Conservation (phyloP, 1,140 invertebrate genomes). For the Pseudomyrmex concolor region DNA sequence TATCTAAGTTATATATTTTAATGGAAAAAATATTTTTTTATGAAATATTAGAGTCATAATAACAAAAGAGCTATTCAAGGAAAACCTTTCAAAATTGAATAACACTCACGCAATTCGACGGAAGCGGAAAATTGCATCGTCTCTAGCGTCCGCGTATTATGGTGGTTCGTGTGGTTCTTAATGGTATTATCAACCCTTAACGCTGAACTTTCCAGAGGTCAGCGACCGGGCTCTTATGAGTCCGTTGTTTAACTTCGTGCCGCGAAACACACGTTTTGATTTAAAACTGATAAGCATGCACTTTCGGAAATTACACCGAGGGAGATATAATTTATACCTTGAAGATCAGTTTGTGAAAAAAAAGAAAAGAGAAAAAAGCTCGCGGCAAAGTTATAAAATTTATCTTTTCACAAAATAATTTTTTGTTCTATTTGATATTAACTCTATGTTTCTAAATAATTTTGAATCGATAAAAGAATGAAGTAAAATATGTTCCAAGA, state of each 20-base stretch:
- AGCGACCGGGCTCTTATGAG: slow-evolving; percentile 56
- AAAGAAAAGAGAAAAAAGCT: not conserved
- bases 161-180: slow-evolving; percentile 61
- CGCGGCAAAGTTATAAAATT: not conserved
- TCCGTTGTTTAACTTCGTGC: slow-evolving; percentile 33
- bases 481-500: not conserved
- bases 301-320: slow-evolving; percentile 18
- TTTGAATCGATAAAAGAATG: not conserved
- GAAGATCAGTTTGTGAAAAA: not conserved
- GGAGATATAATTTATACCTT: not conserved
- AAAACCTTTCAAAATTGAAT: slow-evolving; percentile 39
- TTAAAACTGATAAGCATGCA: slow-evolving; percentile 29
- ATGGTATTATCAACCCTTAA: slow-evolving; percentile 73
- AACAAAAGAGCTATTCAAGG: not conserved
- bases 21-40: not conserved
- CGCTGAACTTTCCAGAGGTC: slow-evolving; percentile 58
- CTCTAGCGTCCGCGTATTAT: slow-evolving; percentile 64
- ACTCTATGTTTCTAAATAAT: not conserved
- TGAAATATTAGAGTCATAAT: not conserved
- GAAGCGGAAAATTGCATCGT: slow-evolving; percentile 65
- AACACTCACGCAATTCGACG: slow-evolving; percentile 56
- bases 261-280: slow-evolving; percentile 10
- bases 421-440: not conserved
- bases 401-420: not conserved
- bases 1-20: no score